A percentile compares a stretch with the other conserved stretches of the same genome.
These are phyloP conservation scores for Drosophila repletoides DNA, from an alignment of 1,140 invertebrate genomes.

Conservation along the genomic window DNA sequence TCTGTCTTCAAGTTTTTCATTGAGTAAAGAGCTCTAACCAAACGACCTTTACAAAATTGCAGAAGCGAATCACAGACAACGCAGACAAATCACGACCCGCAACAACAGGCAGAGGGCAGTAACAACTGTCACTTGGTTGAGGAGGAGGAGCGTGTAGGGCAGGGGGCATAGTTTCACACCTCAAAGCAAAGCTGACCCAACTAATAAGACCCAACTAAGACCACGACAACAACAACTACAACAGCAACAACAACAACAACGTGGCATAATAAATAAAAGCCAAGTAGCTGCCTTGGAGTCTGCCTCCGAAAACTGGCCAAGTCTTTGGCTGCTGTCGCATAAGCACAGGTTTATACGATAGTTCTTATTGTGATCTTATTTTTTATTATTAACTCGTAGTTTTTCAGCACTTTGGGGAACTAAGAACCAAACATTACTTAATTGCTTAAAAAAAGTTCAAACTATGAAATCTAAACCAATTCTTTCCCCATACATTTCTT, in stretches of 20 bases:
- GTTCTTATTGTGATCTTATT: not conserved
- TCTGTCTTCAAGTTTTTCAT: constrained; percentile 50
- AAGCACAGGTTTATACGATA: constrained; percentile 11
- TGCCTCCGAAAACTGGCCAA: constrained; percentile 55
- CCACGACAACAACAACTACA: constrained; percentile 34
- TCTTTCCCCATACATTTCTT: too few relatives aligned
- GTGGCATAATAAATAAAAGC: constrained; percentile 79
- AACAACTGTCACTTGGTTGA: constrained; percentile 36
- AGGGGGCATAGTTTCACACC: constrained; percentile 54
- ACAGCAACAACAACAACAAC: constrained; percentile 53
- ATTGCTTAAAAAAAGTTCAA: too few relatives aligned
- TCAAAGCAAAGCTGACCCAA: constrained; percentile 60
- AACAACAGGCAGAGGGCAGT: constrained; percentile 34
- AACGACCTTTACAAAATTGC: constrained; percentile 73
- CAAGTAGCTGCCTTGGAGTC: constrained; percentile 73
- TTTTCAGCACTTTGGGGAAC: too few relatives aligned
- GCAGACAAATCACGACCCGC: constrained; percentile 75
- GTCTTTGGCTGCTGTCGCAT: not conserved
- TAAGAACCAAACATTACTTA: too few relatives aligned
- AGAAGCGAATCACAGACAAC: constrained; percentile 34
- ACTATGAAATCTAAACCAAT: too few relatives aligned
- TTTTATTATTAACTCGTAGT: too few relatives aligned
- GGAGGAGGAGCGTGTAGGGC: not conserved
- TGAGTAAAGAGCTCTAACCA: constrained; percentile 60
- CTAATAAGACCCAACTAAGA: constrained; percentile 66